Conservation (phyloP, 2,113 vertebrate genomes). For the Pithys albifrons region DNA sequence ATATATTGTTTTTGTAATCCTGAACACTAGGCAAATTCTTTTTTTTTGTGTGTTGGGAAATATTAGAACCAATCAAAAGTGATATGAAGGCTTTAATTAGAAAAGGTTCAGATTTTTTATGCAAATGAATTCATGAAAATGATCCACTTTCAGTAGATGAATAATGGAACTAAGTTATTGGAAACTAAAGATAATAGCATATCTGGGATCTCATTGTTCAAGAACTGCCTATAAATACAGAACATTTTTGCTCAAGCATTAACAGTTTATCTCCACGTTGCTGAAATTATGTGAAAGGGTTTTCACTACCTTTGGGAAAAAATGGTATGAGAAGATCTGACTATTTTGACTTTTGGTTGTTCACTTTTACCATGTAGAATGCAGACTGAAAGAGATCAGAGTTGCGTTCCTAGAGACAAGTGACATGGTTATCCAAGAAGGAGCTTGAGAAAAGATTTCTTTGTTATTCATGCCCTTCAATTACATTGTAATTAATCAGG, state of each 20-base stretch:
- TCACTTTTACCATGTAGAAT: fast-evolving
- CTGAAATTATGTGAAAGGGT: neutral
- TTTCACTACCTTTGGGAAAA: neutral
- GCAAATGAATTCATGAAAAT: slow-evolving; percentile 18
- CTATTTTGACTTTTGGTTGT: neutral
- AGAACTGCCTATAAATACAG: neutral
- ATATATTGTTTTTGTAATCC: neutral
- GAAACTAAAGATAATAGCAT: neutral
- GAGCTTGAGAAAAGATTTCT: neutral
- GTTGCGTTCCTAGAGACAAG: neutral
- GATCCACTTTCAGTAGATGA: neutral
- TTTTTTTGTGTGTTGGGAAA: slow-evolving; percentile 19
- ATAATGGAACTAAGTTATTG: slow-evolving; percentile 9
- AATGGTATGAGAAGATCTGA: neutral
- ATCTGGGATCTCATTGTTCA: neutral
- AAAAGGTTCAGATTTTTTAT: neutral
- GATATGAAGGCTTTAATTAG: neutral
- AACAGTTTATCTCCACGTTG: neutral
- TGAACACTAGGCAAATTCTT: neutral
- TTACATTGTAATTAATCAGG: neutral
- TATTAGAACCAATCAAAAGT: neutral
- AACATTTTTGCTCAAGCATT: neutral
- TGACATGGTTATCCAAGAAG: neutral
- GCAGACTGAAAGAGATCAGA: neutral
- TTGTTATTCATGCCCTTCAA: neutral